These are phyloP conservation scores for Cervus canadensis DNA, from an alignment of 2,113 vertebrate species.

Conservation along the genomic window DNA sequence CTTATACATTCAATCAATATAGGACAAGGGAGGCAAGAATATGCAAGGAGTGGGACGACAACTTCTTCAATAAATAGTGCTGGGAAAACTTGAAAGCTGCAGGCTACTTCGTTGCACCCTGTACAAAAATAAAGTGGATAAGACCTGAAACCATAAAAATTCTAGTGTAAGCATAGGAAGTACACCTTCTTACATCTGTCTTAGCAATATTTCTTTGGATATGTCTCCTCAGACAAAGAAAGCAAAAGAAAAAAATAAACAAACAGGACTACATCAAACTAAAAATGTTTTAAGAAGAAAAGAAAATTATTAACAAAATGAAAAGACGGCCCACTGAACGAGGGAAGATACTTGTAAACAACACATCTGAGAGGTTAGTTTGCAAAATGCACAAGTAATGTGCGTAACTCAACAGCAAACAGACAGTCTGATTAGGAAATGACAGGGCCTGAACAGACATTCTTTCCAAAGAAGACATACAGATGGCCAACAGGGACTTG, in stretches of 20 bases:
- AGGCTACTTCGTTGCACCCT: not conserved
- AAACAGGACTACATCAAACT: not conserved
- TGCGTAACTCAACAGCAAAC: not conserved
- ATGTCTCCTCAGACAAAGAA: not conserved
- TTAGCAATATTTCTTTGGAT: not conserved
- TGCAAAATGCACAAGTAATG: not conserved
- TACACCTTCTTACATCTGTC: not conserved
- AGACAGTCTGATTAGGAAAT: not conserved
- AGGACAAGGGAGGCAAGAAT: not conserved
- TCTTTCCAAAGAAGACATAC: not conserved
- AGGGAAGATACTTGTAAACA: not conserved
- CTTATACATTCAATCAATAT: not conserved
- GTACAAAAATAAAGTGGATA: not conserved
- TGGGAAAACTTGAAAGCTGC: not conserved
- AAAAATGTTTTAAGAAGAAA: not conserved
- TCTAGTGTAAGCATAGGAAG: not conserved
- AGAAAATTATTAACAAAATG: not conserved
- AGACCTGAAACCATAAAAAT: not conserved
- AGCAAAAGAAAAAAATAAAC: not conserved
- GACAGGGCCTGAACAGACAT: not conserved
- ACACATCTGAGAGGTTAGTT: not conserved
- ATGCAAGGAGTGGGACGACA: not conserved
- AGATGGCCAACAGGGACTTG: not conserved
- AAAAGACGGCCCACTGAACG: not conserved
- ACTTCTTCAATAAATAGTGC: not conserved